Evolutionary conservation across 1,140 invertebrate species (phyloP).

Genomic region (Vanessa tameamea): DNA sequence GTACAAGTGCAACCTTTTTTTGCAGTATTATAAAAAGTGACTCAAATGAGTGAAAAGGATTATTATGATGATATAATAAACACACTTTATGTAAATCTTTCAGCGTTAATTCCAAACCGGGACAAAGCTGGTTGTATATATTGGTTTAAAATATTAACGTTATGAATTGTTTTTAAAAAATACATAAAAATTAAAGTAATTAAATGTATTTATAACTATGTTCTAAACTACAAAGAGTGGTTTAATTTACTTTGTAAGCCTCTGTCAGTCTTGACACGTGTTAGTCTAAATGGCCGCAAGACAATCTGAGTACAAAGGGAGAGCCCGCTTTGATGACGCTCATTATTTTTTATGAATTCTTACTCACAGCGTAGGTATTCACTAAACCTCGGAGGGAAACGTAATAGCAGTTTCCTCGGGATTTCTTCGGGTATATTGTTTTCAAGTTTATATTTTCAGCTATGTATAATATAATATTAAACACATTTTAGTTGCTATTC

Average conservation of each 20-base stretch:
- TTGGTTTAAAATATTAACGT: too few species aligned
- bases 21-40: too few species aligned
- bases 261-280: constrained; percentile 25
- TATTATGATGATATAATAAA: too few species aligned
- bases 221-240: constrained; percentile 27
- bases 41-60: too few species aligned
- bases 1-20: too few species aligned
- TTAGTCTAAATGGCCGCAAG: constrained; percentile 31
- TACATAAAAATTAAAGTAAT: not conserved
- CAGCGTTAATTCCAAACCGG: too few species aligned
- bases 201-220: constrained; percentile 14
- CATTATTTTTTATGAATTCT: constrained; percentile 30
- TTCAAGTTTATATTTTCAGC: not conserved
- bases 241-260: constrained; percentile 26
- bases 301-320: constrained; percentile 24
- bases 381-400: not conserved
- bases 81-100: too few species aligned
- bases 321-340: constrained; percentile 25
- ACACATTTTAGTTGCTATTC: too few species aligned
- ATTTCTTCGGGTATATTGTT: not conserved
- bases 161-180: not conserved
- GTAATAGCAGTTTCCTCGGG: constrained; percentile 5
- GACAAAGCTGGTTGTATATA: too few species aligned
- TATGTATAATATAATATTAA: too few species aligned
- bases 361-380: constrained; percentile 16